Percentiles rank a stretch among this genome's conserved stretches.
Evolutionary conservation across 2,797 vertebrate genomes (phyloP).

Genomic region (Hypotaenidia okinawae): DNA sequence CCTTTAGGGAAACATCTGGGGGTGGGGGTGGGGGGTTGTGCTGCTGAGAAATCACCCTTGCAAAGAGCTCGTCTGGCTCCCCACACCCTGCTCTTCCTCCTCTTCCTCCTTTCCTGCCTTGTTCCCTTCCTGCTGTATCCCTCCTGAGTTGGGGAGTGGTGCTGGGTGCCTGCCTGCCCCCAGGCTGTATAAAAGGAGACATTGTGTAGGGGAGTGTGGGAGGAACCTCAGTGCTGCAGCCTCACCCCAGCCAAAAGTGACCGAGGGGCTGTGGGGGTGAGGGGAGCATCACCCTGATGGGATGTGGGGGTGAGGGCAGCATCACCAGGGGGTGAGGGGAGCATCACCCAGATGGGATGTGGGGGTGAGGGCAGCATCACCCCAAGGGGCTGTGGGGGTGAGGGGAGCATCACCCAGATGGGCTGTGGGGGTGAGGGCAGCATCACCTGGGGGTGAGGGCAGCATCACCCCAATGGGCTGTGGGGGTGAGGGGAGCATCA

Average conservation of each 20-base stretch:
- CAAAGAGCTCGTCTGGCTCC: not conserved
- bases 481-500: no score
- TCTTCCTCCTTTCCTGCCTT: not conserved
- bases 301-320: no score
- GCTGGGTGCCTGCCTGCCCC: not conserved
- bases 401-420: no score
- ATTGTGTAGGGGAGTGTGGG: not conserved
- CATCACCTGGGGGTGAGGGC: no score
- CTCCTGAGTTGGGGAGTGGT: fast-evolving
- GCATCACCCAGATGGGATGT: no score
- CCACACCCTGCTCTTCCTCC: not conserved
- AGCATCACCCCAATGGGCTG: no score
- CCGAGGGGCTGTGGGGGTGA: not conserved
- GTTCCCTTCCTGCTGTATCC: not conserved
- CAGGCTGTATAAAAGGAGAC: not conserved
- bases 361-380: no score
- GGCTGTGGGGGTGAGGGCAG: no score
- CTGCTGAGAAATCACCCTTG: not conserved
- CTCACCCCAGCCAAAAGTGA: not conserved
- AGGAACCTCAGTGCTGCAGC: not conserved
- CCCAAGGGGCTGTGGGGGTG: no score
- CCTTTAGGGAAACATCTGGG: not conserved
- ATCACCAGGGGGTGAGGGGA: no score
- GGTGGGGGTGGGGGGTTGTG: not conserved
- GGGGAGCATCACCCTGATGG: no score